Conservation (phyloP, 2,797 vertebrate species). For the Sarcophilus harrisii region DNA sequence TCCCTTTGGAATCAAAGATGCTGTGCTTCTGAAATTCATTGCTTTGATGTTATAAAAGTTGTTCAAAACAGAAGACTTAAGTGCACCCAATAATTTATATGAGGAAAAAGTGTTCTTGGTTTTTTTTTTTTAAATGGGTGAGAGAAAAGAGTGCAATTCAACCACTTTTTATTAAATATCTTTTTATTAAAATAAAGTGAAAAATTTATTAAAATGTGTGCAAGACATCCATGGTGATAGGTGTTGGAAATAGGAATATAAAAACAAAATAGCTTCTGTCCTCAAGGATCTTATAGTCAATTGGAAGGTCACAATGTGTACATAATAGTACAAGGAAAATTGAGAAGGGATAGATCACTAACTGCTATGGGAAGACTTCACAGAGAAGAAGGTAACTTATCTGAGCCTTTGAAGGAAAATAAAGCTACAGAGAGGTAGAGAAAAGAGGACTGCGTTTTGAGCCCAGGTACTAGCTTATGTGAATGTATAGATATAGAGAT, state of each 20-base stretch:
- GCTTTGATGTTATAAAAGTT: neutral
- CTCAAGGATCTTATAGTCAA: neutral
- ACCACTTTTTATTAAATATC: neutral
- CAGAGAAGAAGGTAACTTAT: neutral
- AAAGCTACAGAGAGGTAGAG: neutral
- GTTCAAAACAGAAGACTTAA: neutral
- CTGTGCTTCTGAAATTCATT: neutral
- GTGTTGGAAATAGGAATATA: neutral
- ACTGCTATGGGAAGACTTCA: neutral
- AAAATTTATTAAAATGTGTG: too few species aligned
- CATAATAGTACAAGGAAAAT: neutral
- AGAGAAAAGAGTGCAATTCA: neutral
- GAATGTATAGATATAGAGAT: neutral
- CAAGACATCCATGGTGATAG: neutral
- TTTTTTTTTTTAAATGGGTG: slow-evolving; percentile 4
- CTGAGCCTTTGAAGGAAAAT: neutral
- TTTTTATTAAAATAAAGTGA: too few species aligned
- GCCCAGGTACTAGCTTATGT: neutral
- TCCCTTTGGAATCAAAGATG: neutral
- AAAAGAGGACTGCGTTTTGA: neutral
- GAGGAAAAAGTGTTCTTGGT: slow-evolving; percentile 4
- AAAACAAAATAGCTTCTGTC: neutral
- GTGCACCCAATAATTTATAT: neutral
- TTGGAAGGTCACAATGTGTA: neutral
- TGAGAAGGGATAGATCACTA: neutral